These are phyloP conservation scores for Drosophila diplacantha DNA, from an alignment of 2,888 invertebrate species.

Conservation along the genomic window DNA sequence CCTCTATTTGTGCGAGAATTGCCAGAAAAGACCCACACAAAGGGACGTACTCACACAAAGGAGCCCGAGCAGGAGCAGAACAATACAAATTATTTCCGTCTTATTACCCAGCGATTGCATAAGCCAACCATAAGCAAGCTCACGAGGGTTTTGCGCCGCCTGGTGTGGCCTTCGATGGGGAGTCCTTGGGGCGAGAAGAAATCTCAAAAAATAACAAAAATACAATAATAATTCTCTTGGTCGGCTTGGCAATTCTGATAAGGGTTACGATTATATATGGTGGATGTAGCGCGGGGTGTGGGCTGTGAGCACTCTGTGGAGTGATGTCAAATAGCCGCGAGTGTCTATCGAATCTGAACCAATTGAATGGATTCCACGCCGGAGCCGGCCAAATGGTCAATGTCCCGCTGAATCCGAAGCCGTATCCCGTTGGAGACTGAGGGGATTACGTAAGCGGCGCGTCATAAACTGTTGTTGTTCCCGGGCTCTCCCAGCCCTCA, in stretches of 20 bases:
- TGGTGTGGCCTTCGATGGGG: not conserved
- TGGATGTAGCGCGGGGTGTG: not conserved
- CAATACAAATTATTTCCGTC: conserved; percentile 73
- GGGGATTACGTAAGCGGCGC: conserved; percentile 65
- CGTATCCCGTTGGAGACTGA: conserved; percentile 13
- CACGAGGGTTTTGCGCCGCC: conserved; percentile 30
- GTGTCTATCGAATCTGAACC: conserved; percentile 31
- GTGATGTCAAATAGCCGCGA: conserved; percentile 34
- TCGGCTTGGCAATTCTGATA: conserved; percentile 41
- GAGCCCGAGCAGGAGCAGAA: conserved; percentile 26
- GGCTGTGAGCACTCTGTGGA: not conserved
- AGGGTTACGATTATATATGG: conserved; percentile 11
- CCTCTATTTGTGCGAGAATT: conserved; percentile 11
- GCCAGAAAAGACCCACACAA: conserved; percentile 11
- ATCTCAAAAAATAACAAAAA: conserved; percentile 38
- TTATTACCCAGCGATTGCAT: conserved; percentile 73
- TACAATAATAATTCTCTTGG: conserved; percentile 74
- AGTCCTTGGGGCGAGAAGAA: conserved; percentile 11
- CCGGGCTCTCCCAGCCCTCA: not conserved
- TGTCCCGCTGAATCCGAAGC: conserved; percentile 16
- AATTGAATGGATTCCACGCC: conserved; percentile 17
- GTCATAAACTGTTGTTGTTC: conserved; percentile 51
- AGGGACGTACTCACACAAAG: not conserved
- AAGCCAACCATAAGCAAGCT: conserved; percentile 59
- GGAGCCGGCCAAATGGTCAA: conserved; percentile 24